These are phyloP conservation scores for Heliornis fulica DNA, from an alignment of 2,113 vertebrate genomes.

Conservation along the genomic window DNA sequence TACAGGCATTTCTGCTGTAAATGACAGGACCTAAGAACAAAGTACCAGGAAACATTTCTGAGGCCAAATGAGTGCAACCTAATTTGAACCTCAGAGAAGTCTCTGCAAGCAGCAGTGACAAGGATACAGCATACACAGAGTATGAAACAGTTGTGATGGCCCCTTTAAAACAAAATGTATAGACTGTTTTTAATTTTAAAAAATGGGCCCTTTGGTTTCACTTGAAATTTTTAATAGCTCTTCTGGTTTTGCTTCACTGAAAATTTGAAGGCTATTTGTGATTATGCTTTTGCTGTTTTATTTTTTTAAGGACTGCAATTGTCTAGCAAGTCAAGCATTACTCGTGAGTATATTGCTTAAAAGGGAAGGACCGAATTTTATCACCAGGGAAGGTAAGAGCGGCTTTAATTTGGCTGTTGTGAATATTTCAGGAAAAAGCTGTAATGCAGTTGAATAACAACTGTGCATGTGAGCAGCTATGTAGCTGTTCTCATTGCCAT, in stretches of 20 bases:
- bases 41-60: neutral
- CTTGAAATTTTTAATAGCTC: neutral
- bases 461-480: neutral
- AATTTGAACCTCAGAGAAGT: neutral
- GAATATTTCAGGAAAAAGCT: neutral
- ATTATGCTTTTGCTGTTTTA: neutral
- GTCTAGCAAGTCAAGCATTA: slow-evolving; percentile 89
- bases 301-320: slow-evolving; percentile 84
- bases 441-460: neutral
- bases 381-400: slow-evolving; percentile 86
- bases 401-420: neutral
- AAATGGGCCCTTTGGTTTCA: neutral
- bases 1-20: neutral
- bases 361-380: slow-evolving; percentile 89
- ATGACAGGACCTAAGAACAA: neutral
- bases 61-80: neutral
- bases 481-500: slow-evolving; percentile 24
- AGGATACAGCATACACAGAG: neutral
- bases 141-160: neutral
- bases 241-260: neutral
- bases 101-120: neutral
- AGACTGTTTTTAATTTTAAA: neutral
- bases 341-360: slow-evolving; percentile 85
- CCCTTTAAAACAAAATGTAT: neutral
- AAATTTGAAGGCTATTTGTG: neutral